phyloP scores from a whole-genome alignment of 2,113 vertebrate genomes.

The Azemiops feae region DNA sequence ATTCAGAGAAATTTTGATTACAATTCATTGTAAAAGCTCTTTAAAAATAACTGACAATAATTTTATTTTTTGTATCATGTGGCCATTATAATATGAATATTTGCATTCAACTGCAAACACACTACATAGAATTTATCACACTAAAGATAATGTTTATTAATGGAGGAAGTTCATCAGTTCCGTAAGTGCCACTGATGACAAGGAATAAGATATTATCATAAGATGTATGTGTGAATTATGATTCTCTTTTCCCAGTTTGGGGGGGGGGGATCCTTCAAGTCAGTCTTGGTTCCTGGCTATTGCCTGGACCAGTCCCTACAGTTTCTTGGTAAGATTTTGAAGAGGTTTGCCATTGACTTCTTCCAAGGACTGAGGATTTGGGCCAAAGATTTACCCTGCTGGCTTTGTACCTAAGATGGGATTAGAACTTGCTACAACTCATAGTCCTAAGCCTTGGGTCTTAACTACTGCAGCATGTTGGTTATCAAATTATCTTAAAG shows the following conservation, averaged over 20 bases:
- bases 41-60: background rate
- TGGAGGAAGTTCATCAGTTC: background rate
- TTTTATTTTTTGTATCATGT: background rate
- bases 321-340: background rate
- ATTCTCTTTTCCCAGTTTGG: background rate
- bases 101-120: background rate
- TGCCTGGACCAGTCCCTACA: background rate
- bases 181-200: background rate
- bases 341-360: background rate
- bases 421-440: background rate
- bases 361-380: background rate
- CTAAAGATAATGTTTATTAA: background rate
- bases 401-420: background rate
- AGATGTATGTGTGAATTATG: background rate
- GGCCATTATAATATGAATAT: background rate
- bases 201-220: background rate
- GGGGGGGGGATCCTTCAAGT: background rate
- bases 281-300: background rate
- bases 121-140: background rate
- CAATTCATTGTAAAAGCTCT: background rate
- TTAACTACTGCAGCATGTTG: background rate
- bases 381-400: background rate
- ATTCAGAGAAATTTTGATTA: background rate
- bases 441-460: background rate
- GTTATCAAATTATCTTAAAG: background rate